Conservation (phyloP, 2,888 invertebrate genomes). For the Melinaea marsaeus region DNA sequence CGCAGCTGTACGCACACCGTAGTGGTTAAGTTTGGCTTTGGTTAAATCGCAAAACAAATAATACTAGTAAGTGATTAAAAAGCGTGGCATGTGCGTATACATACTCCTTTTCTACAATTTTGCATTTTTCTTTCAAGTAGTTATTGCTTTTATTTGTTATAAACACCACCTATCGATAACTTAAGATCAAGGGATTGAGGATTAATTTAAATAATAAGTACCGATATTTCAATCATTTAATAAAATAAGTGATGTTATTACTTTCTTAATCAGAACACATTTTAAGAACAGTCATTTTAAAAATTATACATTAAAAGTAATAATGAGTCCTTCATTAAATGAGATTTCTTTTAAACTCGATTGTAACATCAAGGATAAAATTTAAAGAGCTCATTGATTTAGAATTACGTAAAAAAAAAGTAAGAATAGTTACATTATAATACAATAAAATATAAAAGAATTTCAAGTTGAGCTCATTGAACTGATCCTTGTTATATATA, state of each 20-base stretch:
- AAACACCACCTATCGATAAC: not conserved
- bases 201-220: constrained; percentile 5
- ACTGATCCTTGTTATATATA: constrained; percentile 13
- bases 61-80: too few species aligned
- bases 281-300: constrained; percentile 62
- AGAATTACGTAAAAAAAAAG: constrained; percentile 11
- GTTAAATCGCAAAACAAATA: constrained; percentile 24
- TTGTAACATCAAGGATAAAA: constrained; percentile 9
- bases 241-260: constrained; percentile 76
- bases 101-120: not conserved
- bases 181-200: not conserved
- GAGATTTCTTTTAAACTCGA: constrained; percentile 13
- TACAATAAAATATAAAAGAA: not conserved
- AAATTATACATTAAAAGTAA: constrained; percentile 13
- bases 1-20: too few species aligned
- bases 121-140: not conserved
- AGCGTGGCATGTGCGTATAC: too few species aligned
- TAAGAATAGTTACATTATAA: not conserved
- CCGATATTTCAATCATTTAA: constrained; percentile 51
- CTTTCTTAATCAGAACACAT: constrained; percentile 72
- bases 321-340: constrained; percentile 14
- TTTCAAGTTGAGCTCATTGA: constrained; percentile 6
- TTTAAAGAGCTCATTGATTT: constrained; percentile 18
- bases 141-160: not conserved
- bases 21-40: constrained; percentile 61